These are phyloP conservation scores for Lontra canadensis DNA, from an alignment of 2,113 vertebrate species.

Conservation along the genomic window DNA sequence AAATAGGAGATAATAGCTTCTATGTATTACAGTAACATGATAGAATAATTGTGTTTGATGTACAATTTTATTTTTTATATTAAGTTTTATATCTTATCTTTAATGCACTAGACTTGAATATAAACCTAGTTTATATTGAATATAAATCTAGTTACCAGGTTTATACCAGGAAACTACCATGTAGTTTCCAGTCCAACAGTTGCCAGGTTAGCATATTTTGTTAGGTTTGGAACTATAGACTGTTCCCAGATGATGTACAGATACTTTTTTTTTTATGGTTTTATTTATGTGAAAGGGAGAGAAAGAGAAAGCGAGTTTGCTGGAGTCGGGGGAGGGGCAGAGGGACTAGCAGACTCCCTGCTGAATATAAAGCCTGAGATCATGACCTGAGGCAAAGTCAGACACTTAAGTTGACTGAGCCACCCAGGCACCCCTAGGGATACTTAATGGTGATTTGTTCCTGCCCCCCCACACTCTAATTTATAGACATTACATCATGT, in stretches of 20 bases:
- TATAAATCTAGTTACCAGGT: neutral
- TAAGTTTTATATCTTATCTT: neutral
- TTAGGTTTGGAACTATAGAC: neutral
- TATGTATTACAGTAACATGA: neutral
- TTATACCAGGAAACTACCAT: neutral
- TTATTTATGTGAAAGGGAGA: neutral
- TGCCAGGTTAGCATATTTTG: neutral
- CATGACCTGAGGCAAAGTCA: no score
- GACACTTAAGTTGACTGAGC: no score
- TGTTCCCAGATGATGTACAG: neutral
- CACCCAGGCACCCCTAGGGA: no score
- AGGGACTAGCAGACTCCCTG: no score
- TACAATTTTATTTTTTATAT: slow-evolving; percentile 8
- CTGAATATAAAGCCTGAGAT: no score
- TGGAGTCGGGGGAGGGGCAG: no score
- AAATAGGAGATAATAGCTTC: neutral
- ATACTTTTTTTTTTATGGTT: neutral
- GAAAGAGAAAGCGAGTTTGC: no score
- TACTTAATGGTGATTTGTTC: neutral
- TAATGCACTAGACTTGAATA: neutral
- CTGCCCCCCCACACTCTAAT: neutral
- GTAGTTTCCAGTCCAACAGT: neutral
- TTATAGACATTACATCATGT: neutral
- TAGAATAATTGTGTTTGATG: slow-evolving; percentile 15
- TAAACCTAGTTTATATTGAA: slow-evolving; percentile 11